Percentiles rank a stretch among this genome's conserved stretches.
phyloP scores from a whole-genome alignment of 1,140 invertebrate genomes.

The Zophobas morio region DNA sequence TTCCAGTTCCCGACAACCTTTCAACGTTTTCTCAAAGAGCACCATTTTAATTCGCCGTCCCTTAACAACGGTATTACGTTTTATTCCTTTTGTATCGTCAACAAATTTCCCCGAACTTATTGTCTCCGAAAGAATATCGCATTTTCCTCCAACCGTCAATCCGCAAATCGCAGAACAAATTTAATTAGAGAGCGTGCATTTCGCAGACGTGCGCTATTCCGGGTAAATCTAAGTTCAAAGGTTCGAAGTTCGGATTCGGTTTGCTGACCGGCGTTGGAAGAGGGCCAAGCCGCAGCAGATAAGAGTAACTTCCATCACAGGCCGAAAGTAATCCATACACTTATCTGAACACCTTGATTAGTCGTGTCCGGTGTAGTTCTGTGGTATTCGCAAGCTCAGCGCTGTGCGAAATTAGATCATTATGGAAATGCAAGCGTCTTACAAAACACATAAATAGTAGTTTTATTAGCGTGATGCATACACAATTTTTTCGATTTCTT shows the following conservation, averaged over 20 bases:
- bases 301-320: constrained; percentile 9
- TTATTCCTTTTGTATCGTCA: background rate
- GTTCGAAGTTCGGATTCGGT: background rate
- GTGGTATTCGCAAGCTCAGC: background rate
- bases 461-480: too few species aligned
- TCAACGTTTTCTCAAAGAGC: constrained; percentile 23
- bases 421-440: background rate
- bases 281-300: constrained; percentile 45
- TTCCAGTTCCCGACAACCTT: constrained; percentile 24
- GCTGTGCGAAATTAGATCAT: background rate
- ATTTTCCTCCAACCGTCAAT: background rate
- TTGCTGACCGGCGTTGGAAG: constrained; percentile 45
- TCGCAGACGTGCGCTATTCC: constrained; percentile 20
- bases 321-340: constrained; percentile 21
- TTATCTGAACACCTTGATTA: constrained; percentile 20
- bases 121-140: background rate
- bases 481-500: too few species aligned
- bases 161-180: background rate
- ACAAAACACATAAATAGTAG: too few species aligned
- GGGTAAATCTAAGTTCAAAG: constrained; percentile 7
- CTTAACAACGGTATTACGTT: constrained; percentile 14
- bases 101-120: background rate
- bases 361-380: background rate
- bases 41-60: constrained; percentile 7
- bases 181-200: background rate